A percentile compares a stretch with the other conserved stretches of the same genome.
These are phyloP conservation scores for Eulemur rubriventer DNA, from an alignment of 2,797 vertebrate species.

Conservation along the genomic window DNA sequence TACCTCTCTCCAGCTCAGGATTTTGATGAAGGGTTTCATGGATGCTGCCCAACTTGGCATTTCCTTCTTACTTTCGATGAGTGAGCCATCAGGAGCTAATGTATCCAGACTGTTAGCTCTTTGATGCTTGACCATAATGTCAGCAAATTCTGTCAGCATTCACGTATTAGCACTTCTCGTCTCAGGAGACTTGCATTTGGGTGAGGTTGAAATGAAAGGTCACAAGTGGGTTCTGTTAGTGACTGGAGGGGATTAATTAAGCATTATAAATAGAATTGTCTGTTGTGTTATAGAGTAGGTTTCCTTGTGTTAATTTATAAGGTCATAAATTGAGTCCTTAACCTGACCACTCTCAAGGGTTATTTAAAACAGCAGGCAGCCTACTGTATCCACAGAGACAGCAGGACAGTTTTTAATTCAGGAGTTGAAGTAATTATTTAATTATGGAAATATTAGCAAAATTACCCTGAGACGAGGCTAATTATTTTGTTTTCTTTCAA, in stretches of 20 bases:
- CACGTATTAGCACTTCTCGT: conserved; percentile 73
- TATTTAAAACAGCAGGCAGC: conserved; percentile 81
- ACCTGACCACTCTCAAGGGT: conserved; percentile 76
- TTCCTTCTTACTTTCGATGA: conserved; percentile 67
- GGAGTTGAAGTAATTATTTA: conserved; percentile 59
- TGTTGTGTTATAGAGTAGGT: conserved; percentile 78
- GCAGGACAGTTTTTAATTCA: conserved; percentile 62
- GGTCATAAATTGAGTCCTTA: conserved; percentile 83
- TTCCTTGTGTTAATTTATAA: conserved; percentile 80
- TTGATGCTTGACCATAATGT: conserved; percentile 72
- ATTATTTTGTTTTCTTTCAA: conserved; percentile 48
- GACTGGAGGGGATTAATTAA: conserved; percentile 84
- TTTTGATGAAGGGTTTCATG: conserved; percentile 47
- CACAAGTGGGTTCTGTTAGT: conserved; percentile 78
- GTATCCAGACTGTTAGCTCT: conserved; percentile 63
- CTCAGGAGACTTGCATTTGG: conserved; percentile 75
- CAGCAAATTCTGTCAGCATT: conserved; percentile 74
- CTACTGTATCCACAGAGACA: conserved; percentile 73
- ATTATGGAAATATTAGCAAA: conserved; percentile 70
- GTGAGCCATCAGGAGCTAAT: conserved; percentile 63
- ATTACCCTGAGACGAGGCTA: conserved; percentile 49
- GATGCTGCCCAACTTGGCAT: conserved; percentile 21
- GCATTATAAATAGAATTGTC: conserved; percentile 83
- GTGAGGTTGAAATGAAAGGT: conserved; percentile 80
- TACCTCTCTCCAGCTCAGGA: neutral